Evolutionary conservation across 2,888 invertebrate species (phyloP), one percentile per base, ranked within the genome.

Genomic region (Chironomus tentans): DNA sequence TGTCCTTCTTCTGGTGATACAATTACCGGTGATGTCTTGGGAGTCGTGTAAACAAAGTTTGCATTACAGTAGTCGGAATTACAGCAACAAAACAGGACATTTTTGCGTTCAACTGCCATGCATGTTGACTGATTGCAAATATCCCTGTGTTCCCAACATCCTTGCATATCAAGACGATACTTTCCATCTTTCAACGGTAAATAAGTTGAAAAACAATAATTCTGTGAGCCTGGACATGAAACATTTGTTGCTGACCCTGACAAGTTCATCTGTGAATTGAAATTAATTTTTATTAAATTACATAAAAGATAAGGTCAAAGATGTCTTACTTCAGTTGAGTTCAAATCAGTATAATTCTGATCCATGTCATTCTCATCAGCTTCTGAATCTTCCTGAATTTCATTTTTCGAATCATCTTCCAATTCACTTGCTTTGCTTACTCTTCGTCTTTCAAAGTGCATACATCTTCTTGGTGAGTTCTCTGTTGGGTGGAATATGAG

Each of bases 181-280:
- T 90, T 90, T 12, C 86, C 87, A 72, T 86, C 85, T 7, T 83
- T 82, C 79, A 90, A 88, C 78, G 89, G 87, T 78, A 87, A 86
- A 91, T 91, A 92, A 0, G 92, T 83, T 0, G 92, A 89, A 81
- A 89, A 93, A 80, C 93, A 93, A 78, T 86, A 87, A n/a, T 89
- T 88, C 48, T 82, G 82, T 46, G 82, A 79, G 18, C 80, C 77
- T 0, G 82, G 84, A 77, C 88, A 88, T 46, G 85, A 83, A 78
- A 86, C 85, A 47, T 62, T 65, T n/a, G 65, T 70, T 18, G 70
- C 61, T 28, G 38, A 3, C 46, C 28, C 28, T 18, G 47, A 21
- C 24, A 65, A 18, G 18, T 21, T 22, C 28, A 38, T 68, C 28
- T 68, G 22, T 22, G 6, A 10, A 24, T 13, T 13, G 12, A 68